Evolutionary conservation across 1,140 invertebrate genomes (phyloP), one percentile per base, ranked within the genome.

Genomic region (Papilio polytes): DNA sequence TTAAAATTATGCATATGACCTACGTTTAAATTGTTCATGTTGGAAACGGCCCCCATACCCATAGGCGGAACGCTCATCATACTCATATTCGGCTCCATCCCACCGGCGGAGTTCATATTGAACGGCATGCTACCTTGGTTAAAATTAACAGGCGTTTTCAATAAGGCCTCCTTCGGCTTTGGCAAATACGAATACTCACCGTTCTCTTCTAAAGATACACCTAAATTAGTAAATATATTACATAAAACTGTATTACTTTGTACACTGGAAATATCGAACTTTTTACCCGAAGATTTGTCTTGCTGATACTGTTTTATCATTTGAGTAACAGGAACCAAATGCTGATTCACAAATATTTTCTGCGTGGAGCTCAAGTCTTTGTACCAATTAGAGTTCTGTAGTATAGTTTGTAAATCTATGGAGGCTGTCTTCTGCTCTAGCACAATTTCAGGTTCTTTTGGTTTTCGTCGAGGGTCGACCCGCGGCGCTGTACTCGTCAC

Each of bases 311-410:
- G 95, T 86, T 96, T 96, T 20, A 97, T 94, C 89, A 95, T 96
- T 80, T 95, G 94, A 8, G 96, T 95, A 1, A 97, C 95, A 53
- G 95, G 91, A 3, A 96, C 96, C 83, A 97, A 88, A 88, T 97
- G 95, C 85, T 97, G 96, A 88, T 97, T 97, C 1, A 97, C 95
- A 87, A 96, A 95, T 83, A 97, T 95, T 90, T 97, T 97, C 86
- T 97, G 96, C 79, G 96, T 97, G 72, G 96, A 96, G 79, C 96
- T 96, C 22, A 97, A 88, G 73, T 96, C 96, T 86, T 96, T 96
- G 85, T 97, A 97, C 95, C 96, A 97, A 36, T 95, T 95, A 2
- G 96, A 97, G 87, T 94, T 96, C 90, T 96, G 96, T 59, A 97
- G 86, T 53, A 96, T 94, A 48, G 90, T 95, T 88, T 96, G 94